These are phyloP conservation scores for Euplexia lucipara DNA, from an alignment of 2,888 invertebrate genomes.

Conservation along the genomic window DNA sequence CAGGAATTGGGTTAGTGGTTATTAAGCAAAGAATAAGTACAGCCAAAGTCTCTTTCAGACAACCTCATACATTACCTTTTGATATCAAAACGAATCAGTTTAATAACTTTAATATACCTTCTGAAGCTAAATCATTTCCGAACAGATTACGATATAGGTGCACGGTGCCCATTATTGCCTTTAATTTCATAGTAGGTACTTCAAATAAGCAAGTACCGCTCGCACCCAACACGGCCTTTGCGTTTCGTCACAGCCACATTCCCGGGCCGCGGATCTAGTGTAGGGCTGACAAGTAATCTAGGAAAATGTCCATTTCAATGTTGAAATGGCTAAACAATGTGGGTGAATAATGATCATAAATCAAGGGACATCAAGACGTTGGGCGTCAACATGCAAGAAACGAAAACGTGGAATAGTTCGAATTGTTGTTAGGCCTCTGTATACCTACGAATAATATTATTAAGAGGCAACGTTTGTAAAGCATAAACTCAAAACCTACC, in stretches of 20 bases:
- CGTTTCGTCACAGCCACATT: slow-evolving; percentile 79
- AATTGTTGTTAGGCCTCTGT: background rate
- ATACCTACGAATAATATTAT: background rate
- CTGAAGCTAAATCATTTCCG: slow-evolving; percentile 54
- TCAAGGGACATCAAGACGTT: slow-evolving; percentile 43
- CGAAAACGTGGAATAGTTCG: background rate
- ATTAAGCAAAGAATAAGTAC: background rate
- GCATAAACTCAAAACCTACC: no score
- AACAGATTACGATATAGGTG: slow-evolving; percentile 58
- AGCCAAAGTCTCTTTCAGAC: background rate
- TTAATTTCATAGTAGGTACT: slow-evolving; percentile 62
- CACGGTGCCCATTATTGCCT: slow-evolving; percentile 59
- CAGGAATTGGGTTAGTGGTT: no score
- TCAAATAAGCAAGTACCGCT: slow-evolving; percentile 59
- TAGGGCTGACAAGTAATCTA: slow-evolving; percentile 59
- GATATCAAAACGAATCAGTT: slow-evolving; percentile 54
- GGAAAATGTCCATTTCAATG: slow-evolving; percentile 41
- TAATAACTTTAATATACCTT: slow-evolving; percentile 49
- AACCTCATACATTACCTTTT: slow-evolving; percentile 29
- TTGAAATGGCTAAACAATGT: slow-evolving; percentile 51
- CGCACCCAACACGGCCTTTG: slow-evolving; percentile 70
- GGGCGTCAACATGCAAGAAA: slow-evolving; percentile 16
- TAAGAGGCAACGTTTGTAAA: no score
- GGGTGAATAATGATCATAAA: slow-evolving; percentile 47
- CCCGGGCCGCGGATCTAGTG: slow-evolving; percentile 61